Base-by-base conservation (phyloP, 2,113 vertebrate genomes). In the Podarcis muralis region DNA sequence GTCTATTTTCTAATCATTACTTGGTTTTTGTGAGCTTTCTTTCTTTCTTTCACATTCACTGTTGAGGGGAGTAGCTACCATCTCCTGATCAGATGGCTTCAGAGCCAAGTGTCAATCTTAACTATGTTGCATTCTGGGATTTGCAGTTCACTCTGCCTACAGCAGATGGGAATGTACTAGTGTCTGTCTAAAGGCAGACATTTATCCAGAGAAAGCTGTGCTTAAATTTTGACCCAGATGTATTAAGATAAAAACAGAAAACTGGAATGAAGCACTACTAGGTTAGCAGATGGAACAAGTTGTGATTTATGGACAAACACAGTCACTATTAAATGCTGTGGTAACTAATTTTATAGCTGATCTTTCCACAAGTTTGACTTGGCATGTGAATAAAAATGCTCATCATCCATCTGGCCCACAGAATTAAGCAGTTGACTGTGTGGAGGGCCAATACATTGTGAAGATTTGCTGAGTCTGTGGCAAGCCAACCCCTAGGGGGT, bases 61-160 rank as follows among this genome's bases (percentile, higher is more conserved):
- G 40, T 57, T 59, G 16, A 59, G 66, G 20, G 43, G n/a, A 69
- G 43, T 16, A 80, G 65, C 20, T 72, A 6, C 30, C 62, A 25
- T 81, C 35, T 57, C 15, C 9, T 53, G 6, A 57, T 87, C 43
- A 71, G n/a, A 69, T 87, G n/a, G 25, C 22, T 35, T 32, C 6
- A 57, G 23, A 85, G 32, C 23, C 30, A 12, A 65, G 37, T 6
- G 66, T 20, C 25, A 48, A 30, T 57, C 27, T 40, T 20, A 87
- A 37, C 43, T 81, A 22, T 66, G 35, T 81, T 74, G 78, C 68
- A 74, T 87, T 62, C 62, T 81, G 48, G 86, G 79, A 87, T 72
- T 81, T 87, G 48, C 59, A 72, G 48, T 72, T 27, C 25, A 57
- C 48, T 86, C 20, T 20, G 59, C 30, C 59, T 48, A 15, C 11